phyloP scores from a whole-genome alignment of 2,888 invertebrate genomes.

The Sinotaia quadrata region DNA sequence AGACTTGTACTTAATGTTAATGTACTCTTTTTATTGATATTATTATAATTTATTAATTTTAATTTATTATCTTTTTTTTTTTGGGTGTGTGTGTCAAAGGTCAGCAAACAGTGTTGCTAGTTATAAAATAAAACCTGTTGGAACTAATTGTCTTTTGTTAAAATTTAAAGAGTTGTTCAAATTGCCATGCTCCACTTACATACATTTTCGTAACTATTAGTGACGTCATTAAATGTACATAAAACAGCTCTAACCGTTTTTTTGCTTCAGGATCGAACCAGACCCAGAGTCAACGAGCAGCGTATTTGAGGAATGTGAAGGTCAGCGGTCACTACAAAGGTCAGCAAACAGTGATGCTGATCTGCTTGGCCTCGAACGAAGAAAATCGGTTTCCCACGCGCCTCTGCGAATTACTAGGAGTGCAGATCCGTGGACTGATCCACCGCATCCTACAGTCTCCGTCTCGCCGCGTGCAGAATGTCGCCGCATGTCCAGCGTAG shows the following conservation, averaged over 20 bases:
- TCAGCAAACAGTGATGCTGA: slow-evolving; percentile 60
- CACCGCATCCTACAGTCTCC: slow-evolving; percentile 9
- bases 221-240: neutral
- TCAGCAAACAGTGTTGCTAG: no score
- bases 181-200: no score
- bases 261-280: slow-evolving; percentile 63
- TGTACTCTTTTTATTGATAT: no score
- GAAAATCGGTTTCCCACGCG: slow-evolving; percentile 34
- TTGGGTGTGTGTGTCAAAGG: no score
- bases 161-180: no score
- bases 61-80: no score
- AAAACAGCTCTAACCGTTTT: no score
- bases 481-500: slow-evolving; percentile 11
- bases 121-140: no score
- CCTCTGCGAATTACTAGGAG: slow-evolving; percentile 51
- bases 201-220: neutral
- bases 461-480: neutral
- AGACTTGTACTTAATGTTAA: no score
- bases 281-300: slow-evolving; percentile 67
- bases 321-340: slow-evolving; percentile 57
- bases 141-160: no score
- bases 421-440: slow-evolving; percentile 44
- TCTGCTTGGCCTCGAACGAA: slow-evolving; percentile 30
- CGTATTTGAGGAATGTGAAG: slow-evolving; percentile 58
- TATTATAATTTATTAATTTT: no score